Base-by-base conservation (phyloP, 2,888 invertebrate species). In the Melanostoma mellinum region DNA sequence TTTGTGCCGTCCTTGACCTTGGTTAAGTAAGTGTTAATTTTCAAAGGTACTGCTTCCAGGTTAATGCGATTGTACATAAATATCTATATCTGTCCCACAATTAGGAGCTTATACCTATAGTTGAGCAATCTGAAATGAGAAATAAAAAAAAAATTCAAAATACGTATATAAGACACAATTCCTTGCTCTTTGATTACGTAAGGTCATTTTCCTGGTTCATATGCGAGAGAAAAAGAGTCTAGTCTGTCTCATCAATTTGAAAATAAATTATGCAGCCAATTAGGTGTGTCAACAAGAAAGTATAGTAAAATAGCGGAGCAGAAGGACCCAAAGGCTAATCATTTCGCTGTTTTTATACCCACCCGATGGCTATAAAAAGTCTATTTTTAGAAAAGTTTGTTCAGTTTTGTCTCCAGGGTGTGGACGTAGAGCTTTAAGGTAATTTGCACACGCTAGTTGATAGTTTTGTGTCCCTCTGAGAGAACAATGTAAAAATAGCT, bases 81-180 rank as follows among this genome's bases (percentile, higher is more conserved):
- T n/a, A 50, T 30, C 46, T 38, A 46, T 35, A 35, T 10, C 10
- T 35, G 32, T 60, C 33, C 44, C 36, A 63, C 63, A 58, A 44
- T 74, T 72, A 78, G 44, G 78, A 78, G 73, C 73, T 78, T 58
- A 53, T 82, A 30, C 52, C 68, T 58, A 73, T 52, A 53, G 36
- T 73, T 68, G 63, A 78, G 68, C 78, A 82, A 78, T 82, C 82
- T 82, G 82, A 40, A 82, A 80, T 35, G 6, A 48, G 2, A 73
- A 61, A 20, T 20, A 20, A 32, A 61, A 55, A 55, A 65, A 52
- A 9, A 20, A 60, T 46, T 42, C 44, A 30, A 65, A 58, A 8
- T 46, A 46, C 20, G 20, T 20, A 20, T 20, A 20, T 20, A 38
- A n/a, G 32, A 38, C 50, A 33, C 2, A 10, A 6, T n/a, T 58